Base-by-base conservation (phyloP, 2,113 vertebrate genomes). In the Galemys pyrenaicus region DNA sequence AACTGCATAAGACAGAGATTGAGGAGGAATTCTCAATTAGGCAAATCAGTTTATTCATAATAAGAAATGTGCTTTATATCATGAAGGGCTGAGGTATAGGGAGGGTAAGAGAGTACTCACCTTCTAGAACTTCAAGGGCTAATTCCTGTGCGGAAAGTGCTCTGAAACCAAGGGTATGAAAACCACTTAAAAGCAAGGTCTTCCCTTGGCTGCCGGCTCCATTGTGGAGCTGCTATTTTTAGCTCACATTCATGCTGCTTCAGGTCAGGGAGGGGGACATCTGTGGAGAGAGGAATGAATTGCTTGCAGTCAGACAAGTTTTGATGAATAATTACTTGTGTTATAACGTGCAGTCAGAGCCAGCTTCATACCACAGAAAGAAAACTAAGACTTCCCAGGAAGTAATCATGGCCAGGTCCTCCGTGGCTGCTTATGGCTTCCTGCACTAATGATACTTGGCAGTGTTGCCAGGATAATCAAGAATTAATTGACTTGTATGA, bases 251-350 rank as follows among this genome's bases (percentile, higher is more conserved):
- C 78, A 83, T 49, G 92, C 93, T 89, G 91, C 58, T 87, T 46
- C 44, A 39, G 95, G 77, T 87, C 87, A 96, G 84, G 44, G 78
- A 22, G 7, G 17, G 83, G 64, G 46, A 78, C 71, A 83, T 92
- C 90, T 86, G 87, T 41, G 26, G 67, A 92, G 49, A 93, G 54
- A 93, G 68, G 84, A 92, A 78, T 82, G 85, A 95, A 88, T 74
- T 94, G 87, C 93, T 92, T 96, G 71, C 87, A 90, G 92, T 51
- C 81, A 95, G 81, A 70, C 80, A 93, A 68, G 62, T 90, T 95
- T 89, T 94, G 95, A 88, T 97, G 92, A 96, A 95, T 95, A 96
- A 97, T 96, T 92, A 71, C 90, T 89, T 94, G 79, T 80, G 84
- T 81, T 93, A 56, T 46, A 92, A 96, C 56, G 51, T 81, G 44